Base-by-base conservation (phyloP, 2,888 invertebrate genomes). In the Minunthozetes semirufus region DNA sequence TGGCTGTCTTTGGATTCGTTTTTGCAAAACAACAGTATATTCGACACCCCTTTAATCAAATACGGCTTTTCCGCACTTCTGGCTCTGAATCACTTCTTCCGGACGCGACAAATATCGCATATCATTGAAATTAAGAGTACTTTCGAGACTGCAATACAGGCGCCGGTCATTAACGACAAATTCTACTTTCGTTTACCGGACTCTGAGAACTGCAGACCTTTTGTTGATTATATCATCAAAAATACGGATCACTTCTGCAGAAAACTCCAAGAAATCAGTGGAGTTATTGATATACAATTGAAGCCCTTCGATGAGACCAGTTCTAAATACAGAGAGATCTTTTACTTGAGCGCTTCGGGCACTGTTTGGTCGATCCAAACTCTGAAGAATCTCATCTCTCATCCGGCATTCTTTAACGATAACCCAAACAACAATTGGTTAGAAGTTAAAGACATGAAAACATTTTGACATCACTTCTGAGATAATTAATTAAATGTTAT, bases 361-460 rank as follows among this genome's bases (percentile, higher is more conserved):
- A 68, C 68, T 68, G 68, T 68, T 46, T 68, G 68, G 68, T 68
- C 68, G n/a, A 38, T 68, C 9, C 68, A 68, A n/a, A 46, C 46
- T 1, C 4, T 68, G 5, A 68, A 68, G 33, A 68, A 68, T 22
- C 22, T 68, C 11, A 68, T 68, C 3, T 33, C 9, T 22, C 38
- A 42, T 13, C 68, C 68, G 9, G 1, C 46, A 0, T 68, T 68
- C 42, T 33, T 33, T 33, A 33, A 33, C 33, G 33, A 33, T 9
- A 33, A 33, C 9, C 33, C 33, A 33, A 9, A 33, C 33, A 33
- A 33, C 33, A 33, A 33, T 9, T 33, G 33, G 33, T 33, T 33
- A 33, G 33, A 33, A 33, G 33, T 6, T 33, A 33, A 33, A 33
- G 33, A 33, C 9, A 33, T 33, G 5, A 33, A 33, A 33, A 6